Evolutionary conservation across 2,797 vertebrate genomes (phyloP).

Genomic region (Oreonectes daqikongensis): DNA sequence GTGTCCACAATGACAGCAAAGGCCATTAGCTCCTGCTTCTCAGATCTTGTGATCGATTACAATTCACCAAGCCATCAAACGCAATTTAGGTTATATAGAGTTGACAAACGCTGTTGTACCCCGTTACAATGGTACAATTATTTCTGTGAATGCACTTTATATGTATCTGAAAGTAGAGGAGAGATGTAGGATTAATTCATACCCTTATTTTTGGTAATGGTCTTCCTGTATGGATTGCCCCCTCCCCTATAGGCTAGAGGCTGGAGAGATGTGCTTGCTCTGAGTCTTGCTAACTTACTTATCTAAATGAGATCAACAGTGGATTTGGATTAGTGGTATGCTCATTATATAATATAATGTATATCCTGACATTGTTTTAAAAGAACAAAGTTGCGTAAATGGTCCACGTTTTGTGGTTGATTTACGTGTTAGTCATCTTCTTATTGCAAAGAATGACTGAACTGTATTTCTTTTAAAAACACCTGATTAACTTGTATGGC

Average conservation of each 20-base stretch:
- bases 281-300: slow-evolving; percentile 60
- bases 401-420: not conserved
- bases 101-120: too few relatives aligned
- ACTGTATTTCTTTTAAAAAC: not conserved
- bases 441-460: not conserved
- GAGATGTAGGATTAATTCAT: slow-evolving; percentile 20
- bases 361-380: not conserved
- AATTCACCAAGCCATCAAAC: too few relatives aligned
- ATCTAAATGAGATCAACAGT: slow-evolving; percentile 62
- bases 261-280: slow-evolving; percentile 53
- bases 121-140: slow-evolving; percentile 2
- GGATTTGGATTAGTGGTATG: slow-evolving; percentile 68
- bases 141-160: slow-evolving; percentile 30
- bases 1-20: too few relatives aligned
- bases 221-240: slow-evolving; percentile 4
- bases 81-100: too few relatives aligned
- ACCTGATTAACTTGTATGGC: not conserved
- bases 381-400: not conserved
- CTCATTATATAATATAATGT: slow-evolving; percentile 45
- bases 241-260: slow-evolving; percentile 29
- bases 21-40: too few relatives aligned
- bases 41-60: too few relatives aligned
- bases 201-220: slow-evolving; percentile 37
- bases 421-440: not conserved
- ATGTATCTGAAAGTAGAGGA: not conserved